phyloP scores from a whole-genome alignment of 2,888 invertebrate genomes.

The Yponomeuta plumbellus region DNA sequence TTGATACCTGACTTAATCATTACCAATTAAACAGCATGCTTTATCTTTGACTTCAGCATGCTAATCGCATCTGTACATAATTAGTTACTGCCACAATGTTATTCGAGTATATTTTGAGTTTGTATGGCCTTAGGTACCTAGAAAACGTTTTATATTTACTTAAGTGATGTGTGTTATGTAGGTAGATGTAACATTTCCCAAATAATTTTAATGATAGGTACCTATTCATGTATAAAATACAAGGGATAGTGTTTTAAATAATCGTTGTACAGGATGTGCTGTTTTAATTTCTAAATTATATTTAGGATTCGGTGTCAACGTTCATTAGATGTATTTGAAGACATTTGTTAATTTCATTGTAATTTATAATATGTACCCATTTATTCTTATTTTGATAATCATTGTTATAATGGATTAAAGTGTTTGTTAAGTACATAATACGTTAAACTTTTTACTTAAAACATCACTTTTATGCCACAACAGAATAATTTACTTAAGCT shows the following conservation, averaged over 20 bases:
- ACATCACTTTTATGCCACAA: too few relatives aligned
- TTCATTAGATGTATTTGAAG: conserved; percentile 7
- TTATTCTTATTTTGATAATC: conserved; percentile 64
- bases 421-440: conserved; percentile 66
- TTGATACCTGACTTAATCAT: background rate
- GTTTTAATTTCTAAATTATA: background rate
- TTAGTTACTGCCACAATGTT: background rate
- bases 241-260: conserved; percentile 2
- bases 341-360: background rate
- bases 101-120: background rate
- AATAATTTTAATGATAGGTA: background rate
- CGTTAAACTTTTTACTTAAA: background rate
- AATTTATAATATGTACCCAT: conserved; percentile 34
- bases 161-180: background rate
- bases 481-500: too few relatives aligned
- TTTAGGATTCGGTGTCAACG: conserved; percentile 4
- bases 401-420: conserved; percentile 64
- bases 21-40: background rate
- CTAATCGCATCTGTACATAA: too few relatives aligned
- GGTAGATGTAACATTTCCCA: background rate
- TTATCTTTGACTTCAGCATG: background rate
- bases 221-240: conserved; percentile 6
- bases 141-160: background rate
- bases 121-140: background rate
- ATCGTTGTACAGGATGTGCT: background rate